Evolutionary conservation across 2,113 vertebrate genomes (phyloP).

Genomic region (Hyla sarda): DNA sequence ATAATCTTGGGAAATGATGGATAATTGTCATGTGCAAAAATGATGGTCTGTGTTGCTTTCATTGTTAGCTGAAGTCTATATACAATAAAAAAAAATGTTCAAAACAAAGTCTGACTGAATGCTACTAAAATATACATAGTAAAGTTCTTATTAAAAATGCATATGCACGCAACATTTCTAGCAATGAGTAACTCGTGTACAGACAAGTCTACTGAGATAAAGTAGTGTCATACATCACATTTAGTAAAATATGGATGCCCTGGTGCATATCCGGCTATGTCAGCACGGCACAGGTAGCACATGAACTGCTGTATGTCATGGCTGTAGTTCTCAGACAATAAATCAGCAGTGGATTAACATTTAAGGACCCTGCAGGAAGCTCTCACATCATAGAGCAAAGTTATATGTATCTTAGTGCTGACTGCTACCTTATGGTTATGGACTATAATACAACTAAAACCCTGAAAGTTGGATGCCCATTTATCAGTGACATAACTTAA

Average conservation of each 20-base stretch:
- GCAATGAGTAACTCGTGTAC: background rate
- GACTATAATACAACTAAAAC: too few species aligned
- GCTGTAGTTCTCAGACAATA: background rate
- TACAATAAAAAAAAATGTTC: background rate
- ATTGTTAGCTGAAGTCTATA: background rate
- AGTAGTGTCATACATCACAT: background rate
- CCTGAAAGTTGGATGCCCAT: too few species aligned
- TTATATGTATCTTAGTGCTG: too few species aligned
- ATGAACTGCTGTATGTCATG: background rate
- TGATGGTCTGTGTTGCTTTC: background rate
- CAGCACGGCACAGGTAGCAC: background rate
- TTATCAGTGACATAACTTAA: too few species aligned
- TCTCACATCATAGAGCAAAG: background rate
- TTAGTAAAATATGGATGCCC: background rate
- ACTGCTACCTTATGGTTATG: too few species aligned
- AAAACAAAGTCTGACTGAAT: background rate
- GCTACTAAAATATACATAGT: background rate
- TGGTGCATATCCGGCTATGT: background rate
- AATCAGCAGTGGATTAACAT: background rate
- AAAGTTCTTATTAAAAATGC: conserved; percentile 1
- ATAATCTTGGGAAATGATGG: background rate
- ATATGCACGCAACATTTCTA: background rate
- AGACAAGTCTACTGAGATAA: background rate
- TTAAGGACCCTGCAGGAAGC: background rate
- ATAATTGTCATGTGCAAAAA: background rate